A percentile compares a stretch with the other conserved stretches of the same genome.
Conservation (phyloP, 2,888 invertebrate genomes). For the Cinara cedri region DNA sequence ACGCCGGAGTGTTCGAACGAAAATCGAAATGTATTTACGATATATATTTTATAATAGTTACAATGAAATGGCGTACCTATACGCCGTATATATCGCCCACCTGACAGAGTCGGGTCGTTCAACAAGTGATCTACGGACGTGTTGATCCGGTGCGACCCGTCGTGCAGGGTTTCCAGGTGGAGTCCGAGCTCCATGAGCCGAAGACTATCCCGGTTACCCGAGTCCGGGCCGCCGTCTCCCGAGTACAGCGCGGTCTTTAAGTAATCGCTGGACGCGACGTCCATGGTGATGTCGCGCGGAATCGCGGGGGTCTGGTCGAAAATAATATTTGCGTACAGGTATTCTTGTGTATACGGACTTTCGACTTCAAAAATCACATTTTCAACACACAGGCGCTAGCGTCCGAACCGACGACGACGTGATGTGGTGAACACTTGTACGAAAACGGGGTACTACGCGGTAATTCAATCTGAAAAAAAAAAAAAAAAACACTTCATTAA, state of each 20-base stretch:
- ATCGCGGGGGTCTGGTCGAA: neutral
- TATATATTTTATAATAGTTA: neutral
- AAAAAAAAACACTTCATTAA: neutral
- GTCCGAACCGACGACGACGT: neutral
- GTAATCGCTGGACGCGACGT: constrained; percentile 54
- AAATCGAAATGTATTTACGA: neutral
- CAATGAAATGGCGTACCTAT: neutral
- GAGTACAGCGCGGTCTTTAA: constrained; percentile 50
- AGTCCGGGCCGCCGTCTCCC: constrained; percentile 45
- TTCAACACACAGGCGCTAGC: neutral
- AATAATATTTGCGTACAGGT: neutral
- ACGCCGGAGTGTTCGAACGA: neutral
- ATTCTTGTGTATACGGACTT: neutral
- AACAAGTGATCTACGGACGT: constrained; percentile 49
- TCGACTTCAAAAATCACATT: constrained; percentile 22
- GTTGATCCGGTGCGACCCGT: constrained; percentile 48
- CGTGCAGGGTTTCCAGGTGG: constrained; percentile 50
- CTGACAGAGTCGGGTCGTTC: constrained; percentile 48
- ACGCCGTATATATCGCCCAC: neutral
- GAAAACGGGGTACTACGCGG: neutral
- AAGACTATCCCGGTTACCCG: constrained; percentile 47
- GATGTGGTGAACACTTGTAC: neutral
- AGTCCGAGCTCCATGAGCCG: constrained; percentile 53
- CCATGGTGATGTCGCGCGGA: constrained; percentile 24
- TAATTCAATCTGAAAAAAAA: constrained; percentile 13